Evolutionary conservation across 2,113 vertebrate species (phyloP).

Genomic region (Glareola pratincola): DNA sequence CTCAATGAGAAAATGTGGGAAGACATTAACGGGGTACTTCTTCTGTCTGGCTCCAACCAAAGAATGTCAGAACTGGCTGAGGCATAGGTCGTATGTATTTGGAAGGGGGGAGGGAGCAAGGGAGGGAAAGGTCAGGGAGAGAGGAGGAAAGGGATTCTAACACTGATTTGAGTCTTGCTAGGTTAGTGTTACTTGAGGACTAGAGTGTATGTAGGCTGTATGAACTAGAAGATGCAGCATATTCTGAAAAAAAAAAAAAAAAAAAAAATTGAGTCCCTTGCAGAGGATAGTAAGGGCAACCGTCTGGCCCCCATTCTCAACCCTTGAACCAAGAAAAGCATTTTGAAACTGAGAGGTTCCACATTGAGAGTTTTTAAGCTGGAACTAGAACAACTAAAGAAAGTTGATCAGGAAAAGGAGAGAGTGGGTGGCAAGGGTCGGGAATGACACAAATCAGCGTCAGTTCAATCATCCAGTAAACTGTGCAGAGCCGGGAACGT

Average conservation of each 20-base stretch:
- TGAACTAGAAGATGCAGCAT: not conserved
- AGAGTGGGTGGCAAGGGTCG: not conserved
- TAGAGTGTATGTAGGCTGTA: not conserved
- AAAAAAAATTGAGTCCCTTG: not conserved
- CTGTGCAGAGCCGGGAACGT: not conserved
- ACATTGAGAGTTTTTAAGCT: not conserved
- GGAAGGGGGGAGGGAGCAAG: not conserved
- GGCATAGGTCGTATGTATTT: not conserved
- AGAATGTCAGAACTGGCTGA: not conserved
- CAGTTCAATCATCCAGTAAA: not conserved
- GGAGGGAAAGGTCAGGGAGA: not conserved
- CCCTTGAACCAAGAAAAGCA: not conserved
- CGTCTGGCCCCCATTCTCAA: not conserved
- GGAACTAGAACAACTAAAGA: not conserved
- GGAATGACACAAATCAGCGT: not conserved
- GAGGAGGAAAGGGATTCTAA: not conserved
- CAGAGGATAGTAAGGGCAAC: not conserved
- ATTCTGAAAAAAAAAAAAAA: not conserved
- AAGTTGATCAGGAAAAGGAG: not conserved
- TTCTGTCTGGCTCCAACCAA: not conserved
- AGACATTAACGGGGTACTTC: not conserved
- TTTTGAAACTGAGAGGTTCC: not conserved
- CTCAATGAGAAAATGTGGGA: not conserved
- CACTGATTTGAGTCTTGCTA: not conserved
- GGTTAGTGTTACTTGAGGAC: not conserved